phyloP scores from a whole-genome alignment of 2,797 vertebrate genomes.

The Coracias cyanogaster region DNA sequence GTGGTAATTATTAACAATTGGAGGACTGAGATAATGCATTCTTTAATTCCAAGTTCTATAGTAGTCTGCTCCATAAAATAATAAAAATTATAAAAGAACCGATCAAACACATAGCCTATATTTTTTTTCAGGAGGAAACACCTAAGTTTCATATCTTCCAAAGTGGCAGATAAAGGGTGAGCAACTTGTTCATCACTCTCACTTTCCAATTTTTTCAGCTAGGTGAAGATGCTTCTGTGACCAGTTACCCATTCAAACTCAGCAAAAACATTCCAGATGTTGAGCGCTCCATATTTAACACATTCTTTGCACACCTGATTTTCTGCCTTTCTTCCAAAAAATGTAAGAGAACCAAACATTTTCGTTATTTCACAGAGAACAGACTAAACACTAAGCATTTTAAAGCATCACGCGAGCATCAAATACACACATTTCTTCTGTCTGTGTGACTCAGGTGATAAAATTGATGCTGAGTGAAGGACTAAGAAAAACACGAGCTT shows the following conservation, averaged over 20 bases:
- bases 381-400: background rate
- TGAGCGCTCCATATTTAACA: background rate
- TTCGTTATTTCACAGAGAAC: background rate
- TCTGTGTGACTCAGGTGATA: background rate
- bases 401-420: accelerated
- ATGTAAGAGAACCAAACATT: background rate
- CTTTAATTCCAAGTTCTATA: background rate
- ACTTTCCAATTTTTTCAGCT: background rate
- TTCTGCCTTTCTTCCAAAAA: background rate
- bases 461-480: background rate
- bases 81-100: background rate
- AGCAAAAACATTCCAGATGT: background rate
- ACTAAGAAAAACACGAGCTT: background rate
- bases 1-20: background rate
- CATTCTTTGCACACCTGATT: accelerated
- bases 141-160: background rate
- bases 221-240: background rate
- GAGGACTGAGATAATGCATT: background rate
- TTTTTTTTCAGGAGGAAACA: background rate
- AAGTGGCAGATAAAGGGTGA: background rate
- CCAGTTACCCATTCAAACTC: background rate
- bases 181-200: background rate
- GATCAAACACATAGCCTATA: background rate
- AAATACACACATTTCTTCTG: background rate
- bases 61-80: background rate